Evolutionary conservation across 2,888 invertebrate genomes (phyloP).

Genomic region (Listrodromus nycthemerus): DNA sequence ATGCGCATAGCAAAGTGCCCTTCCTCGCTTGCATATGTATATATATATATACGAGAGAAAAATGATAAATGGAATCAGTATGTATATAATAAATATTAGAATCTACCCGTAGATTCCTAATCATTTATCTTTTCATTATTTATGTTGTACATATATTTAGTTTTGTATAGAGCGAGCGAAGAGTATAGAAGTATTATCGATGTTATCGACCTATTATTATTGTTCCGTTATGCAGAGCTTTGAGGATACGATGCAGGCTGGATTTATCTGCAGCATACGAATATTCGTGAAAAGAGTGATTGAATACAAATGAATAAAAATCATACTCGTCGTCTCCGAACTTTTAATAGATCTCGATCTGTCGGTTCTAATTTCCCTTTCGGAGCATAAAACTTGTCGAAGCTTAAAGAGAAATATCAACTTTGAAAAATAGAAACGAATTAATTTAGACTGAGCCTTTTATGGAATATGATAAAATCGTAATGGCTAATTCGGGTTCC

Average conservation of each 20-base stretch:
- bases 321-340: conserved; percentile 51
- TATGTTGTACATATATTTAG: conserved; percentile 65
- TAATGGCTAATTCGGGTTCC: conserved; percentile 3
- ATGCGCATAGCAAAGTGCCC: conserved; percentile 28
- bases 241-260: conserved; percentile 38
- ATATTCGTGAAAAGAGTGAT: conserved; percentile 22
- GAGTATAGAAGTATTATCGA: conserved; percentile 65
- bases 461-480: conserved; percentile 36
- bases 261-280: conserved; percentile 22
- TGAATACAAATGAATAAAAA: conserved; percentile 43
- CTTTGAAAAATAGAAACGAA: neutral
- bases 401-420: neutral
- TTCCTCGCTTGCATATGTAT: conserved; percentile 53
- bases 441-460: conserved; percentile 22
- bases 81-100: conserved; percentile 72
- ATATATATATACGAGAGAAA: conserved; percentile 15
- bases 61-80: conserved; percentile 50
- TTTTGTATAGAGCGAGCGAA: conserved; percentile 55
- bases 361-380: conserved; percentile 24
- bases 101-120: conserved; percentile 73
- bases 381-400: conserved; percentile 5
- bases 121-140: conserved; percentile 68
- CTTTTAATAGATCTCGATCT: conserved; percentile 29
- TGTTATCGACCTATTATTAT: conserved; percentile 49
- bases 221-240: conserved; percentile 45